Evolutionary conservation across 2,113 vertebrate species (phyloP).

Genomic region (Cacatua alba): DNA sequence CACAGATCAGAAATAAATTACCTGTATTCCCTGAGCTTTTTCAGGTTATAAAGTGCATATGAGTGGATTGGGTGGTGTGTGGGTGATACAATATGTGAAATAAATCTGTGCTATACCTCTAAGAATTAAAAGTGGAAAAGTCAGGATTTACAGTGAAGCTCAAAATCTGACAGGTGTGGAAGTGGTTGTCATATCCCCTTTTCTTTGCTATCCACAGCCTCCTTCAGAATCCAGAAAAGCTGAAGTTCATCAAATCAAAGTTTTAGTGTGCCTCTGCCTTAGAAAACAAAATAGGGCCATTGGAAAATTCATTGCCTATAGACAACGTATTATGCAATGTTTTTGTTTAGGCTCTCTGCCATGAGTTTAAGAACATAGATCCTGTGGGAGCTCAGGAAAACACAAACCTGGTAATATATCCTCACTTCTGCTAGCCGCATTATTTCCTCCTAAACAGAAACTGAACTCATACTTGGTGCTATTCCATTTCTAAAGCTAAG

Average conservation of each 20-base stretch:
- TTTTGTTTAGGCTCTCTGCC: neutral
- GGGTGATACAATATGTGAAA: neutral
- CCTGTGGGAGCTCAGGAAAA: neutral
- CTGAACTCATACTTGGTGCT: neutral
- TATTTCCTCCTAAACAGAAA: neutral
- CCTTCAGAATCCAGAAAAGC: neutral
- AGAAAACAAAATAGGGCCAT: neutral
- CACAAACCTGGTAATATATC: neutral
- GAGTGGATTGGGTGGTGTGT: neutral
- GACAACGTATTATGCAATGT: neutral
- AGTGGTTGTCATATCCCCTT: neutral
- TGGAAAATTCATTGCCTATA: neutral
- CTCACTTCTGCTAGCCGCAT: neutral
- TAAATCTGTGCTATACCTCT: neutral
- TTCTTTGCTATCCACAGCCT: neutral
- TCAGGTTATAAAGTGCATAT: neutral
- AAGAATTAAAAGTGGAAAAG: neutral
- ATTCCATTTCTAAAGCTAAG: neutral
- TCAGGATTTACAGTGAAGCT: neutral
- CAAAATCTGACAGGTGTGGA: neutral
- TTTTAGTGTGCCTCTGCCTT: neutral
- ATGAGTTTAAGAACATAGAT: neutral
- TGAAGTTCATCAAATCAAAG: neutral
- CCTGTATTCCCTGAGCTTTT: neutral
- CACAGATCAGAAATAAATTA: neutral